Base-by-base conservation (phyloP, 2,888 invertebrate genomes). In the Latrodectus elegans region DNA sequence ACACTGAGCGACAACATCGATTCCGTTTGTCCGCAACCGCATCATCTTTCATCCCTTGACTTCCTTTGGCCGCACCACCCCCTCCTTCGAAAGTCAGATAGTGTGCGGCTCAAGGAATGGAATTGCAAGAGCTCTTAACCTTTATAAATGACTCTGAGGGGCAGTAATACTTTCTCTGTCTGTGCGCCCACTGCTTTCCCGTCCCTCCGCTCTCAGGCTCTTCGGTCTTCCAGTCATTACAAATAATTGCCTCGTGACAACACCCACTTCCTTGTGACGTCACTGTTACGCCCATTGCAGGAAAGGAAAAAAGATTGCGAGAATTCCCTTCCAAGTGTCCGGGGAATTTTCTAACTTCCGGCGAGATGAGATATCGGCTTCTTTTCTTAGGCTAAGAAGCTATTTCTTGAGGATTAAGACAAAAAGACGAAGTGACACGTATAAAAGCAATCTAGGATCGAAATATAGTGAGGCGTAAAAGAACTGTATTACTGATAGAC, bases 201-300 rank as follows among this genome's bases (percentile, higher is more conserved):
- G 8, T 15, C 22, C 67, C n/a, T 52, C 49, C 49, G 12, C 78
- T 71, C 1, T 22, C 22, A 8, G 51, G 71, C 70, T 55, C 49
- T 72, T 22, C 52, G 64, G 70, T 55, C 22, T 22, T 22, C 75
- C 82, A 76, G 82, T 83, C 82, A 76, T 83, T 75, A 76, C 75
- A 83, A 83, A 83, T 83, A 83, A 83, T 83, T 83, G 76, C 76
- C 60, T 55, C 83, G 38, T 70, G 75, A 76, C 75, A 83, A 76
- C 71, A 76, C 70, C 83, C 75, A 70, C 71, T 83, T 76, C 55
- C n/a, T 11, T 14, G 3, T 76, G 83, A 83, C 83, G 83, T 75
- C 83, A 83, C 60, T 15, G 73, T 67, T 67, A 67, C 73, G 73
- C 79, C 79, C 68, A 70, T 26, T 65, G 73, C 52, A 73, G 73